A percentile compares a stretch with the other conserved stretches of the same genome.
Evolutionary conservation across 2,888 invertebrate species (phyloP).

Genomic region (Listrodromus nycthemerus): DNA sequence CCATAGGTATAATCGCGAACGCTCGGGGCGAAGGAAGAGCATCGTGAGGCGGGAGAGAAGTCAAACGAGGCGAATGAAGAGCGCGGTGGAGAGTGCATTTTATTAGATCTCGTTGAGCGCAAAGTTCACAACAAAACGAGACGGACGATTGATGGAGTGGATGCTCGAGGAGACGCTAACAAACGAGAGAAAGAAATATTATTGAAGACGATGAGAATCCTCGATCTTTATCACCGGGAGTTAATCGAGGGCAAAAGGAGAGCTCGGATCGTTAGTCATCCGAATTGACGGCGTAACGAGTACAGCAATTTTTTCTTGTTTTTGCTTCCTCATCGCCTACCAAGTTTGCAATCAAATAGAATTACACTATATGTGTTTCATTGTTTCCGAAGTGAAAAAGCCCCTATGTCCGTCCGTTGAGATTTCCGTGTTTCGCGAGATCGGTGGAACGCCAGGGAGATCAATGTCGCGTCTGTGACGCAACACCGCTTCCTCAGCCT

Average conservation of each 20-base stretch:
- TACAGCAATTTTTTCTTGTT: not conserved
- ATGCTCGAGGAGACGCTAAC: not conserved
- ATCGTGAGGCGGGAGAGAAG: conserved; percentile 20
- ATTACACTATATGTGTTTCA: not conserved
- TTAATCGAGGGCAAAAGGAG: not conserved
- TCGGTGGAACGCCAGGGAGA: not conserved
- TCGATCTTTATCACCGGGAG: not conserved
- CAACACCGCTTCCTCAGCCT: conserved; percentile 20
- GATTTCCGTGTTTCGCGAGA: not conserved
- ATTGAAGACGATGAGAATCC: not conserved
- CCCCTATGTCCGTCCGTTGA: not conserved
- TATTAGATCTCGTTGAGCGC: conserved; percentile 21
- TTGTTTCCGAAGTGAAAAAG: not conserved
- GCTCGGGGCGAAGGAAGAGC: conserved; percentile 4
- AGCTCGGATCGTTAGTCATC: not conserved
- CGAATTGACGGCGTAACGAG: not conserved
- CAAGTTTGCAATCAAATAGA: not conserved
- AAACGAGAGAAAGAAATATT: conserved; percentile 21
- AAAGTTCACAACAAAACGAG: conserved; percentile 22
- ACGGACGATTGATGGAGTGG: conserved; percentile 28
- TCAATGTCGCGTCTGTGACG: conserved; percentile 32
- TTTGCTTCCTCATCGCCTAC: not conserved
- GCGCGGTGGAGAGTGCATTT: conserved; percentile 1
- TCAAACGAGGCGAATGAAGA: conserved; percentile 26
- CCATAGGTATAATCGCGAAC: conserved; percentile 17